Percentiles rank a stretch among this genome's conserved stretches.
These are phyloP conservation scores for Micrasema minimum DNA, from an alignment of 1,140 invertebrate species.

Conservation along the genomic window DNA sequence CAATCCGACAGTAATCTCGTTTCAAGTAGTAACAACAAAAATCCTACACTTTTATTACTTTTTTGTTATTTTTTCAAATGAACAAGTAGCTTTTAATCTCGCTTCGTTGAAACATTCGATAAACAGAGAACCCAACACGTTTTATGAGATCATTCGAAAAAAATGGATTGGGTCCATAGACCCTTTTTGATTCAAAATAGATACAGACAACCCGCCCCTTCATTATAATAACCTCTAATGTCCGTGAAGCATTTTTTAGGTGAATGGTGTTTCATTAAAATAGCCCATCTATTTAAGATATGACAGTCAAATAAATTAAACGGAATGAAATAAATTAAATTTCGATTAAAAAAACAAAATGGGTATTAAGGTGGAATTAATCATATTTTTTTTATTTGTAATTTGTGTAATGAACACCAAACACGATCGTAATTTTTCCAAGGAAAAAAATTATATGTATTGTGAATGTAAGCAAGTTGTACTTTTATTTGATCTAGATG, in stretches of 20 bases:
- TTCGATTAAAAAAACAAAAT: no score
- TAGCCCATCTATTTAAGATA: neutral
- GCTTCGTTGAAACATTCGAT: neutral
- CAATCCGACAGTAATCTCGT: neutral
- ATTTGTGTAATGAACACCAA: no score
- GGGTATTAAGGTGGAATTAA: no score
- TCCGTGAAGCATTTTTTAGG: slow-evolving; percentile 8
- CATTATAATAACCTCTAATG: slow-evolving; percentile 25
- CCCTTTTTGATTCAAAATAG: slow-evolving; percentile 15
- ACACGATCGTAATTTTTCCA: no score
- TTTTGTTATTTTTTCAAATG: neutral
- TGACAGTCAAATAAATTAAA: slow-evolving; percentile 21
- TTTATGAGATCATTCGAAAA: neutral
- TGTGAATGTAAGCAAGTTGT: no score
- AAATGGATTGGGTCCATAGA: slow-evolving; percentile 3
- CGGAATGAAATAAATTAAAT: slow-evolving; percentile 10
- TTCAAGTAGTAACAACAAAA: neutral
- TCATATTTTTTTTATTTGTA: no score
- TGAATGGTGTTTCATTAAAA: slow-evolving; percentile 11
- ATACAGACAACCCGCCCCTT: slow-evolving; percentile 17
- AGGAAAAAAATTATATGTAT: no score
- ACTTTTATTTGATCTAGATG: no score
- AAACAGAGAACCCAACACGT: slow-evolving; percentile 9
- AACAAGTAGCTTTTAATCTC: no score
- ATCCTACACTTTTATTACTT: neutral